Evolutionary conservation across 1,140 invertebrate genomes (phyloP), one percentile per base, ranked within the genome.

Genomic region (Drosophila bocki): DNA sequence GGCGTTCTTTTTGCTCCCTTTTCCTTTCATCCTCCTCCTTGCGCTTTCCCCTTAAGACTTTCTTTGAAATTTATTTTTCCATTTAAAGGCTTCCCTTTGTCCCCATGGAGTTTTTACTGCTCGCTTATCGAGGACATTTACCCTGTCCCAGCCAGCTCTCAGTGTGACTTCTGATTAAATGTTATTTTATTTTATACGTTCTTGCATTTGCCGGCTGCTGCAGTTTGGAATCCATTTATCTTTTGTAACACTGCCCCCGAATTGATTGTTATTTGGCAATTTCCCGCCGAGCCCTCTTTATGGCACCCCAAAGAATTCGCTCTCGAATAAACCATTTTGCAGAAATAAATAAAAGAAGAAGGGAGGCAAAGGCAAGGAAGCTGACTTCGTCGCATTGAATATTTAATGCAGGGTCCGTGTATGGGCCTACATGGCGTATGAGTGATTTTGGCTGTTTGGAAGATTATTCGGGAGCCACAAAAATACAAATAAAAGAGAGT

Each of bases 201-300:
- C 26, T 33, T 76, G 60, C 54, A 45, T 67, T 68, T 76, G 33
- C 35, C 41, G 48, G 5, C 13, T 64, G 70, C 72, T 64, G 70
- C 72, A 58, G 33, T 60, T 35, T 1, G 26, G n/a, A 77, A 77
- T 54, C 74, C 75, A 77, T 81, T 68, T 78, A 72, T 74, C 68
- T 85, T 69, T 64, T 78, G 63, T 51, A 69, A 78, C 56, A 78
- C 44, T 56, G 68, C 75, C 35, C 35, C 74, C 67, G 83, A 88
- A 87, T 86, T 88, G 84, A 87, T 88, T 88, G 84, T 79, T 78
- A 84, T 78, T 86, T 75, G 51, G 72, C 63, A 67, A 71, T 51
- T 82, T 59, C 53, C 44, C 60, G 15, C 32, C 44, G 51, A 41
- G 39, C 22, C 19, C 42, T 29, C 72, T 87, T 87, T 87, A 87